Conservation (phyloP, 2,113 vertebrate genomes). For the Chionodraco myersi region DNA sequence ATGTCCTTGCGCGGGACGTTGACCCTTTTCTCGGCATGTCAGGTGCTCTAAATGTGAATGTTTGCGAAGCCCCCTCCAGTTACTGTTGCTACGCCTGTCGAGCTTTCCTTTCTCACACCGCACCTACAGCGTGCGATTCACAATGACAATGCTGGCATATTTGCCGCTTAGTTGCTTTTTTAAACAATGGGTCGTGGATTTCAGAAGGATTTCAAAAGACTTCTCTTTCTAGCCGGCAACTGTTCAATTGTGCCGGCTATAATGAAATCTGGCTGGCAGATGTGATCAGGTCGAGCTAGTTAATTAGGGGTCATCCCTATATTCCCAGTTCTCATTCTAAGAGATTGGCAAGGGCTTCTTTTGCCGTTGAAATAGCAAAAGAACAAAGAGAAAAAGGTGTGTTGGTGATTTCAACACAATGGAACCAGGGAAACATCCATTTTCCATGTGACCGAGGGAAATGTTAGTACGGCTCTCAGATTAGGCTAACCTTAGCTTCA, state of each 20-base stretch:
- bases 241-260: not conserved
- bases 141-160: not conserved
- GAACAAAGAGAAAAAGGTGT: too few species aligned
- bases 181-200: not conserved
- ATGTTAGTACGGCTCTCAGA: too few species aligned
- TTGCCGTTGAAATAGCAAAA: too few species aligned
- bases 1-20: constrained; percentile 40
- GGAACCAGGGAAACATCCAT: too few species aligned
- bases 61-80: not conserved
- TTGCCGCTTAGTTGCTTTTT: not conserved
- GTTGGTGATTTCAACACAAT: too few species aligned
- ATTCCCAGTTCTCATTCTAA: too few species aligned
- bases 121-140: not conserved
- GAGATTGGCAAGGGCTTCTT: too few species aligned
- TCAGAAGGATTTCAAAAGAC: not conserved
- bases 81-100: not conserved
- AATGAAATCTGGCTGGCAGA: not conserved
- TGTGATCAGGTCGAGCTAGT: not conserved
- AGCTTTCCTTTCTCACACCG: not conserved
- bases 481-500: too few species aligned
- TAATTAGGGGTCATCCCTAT: too few species aligned
- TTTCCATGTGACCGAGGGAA: too few species aligned
- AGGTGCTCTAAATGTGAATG: not conserved
- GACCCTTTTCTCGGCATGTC: constrained; percentile 17
- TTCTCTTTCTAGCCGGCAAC: not conserved